Evolutionary conservation across 2,888 invertebrate genomes (phyloP), one percentile per base, ranked within the genome.

Genomic region (Fissipunctia ypsillon): DNA sequence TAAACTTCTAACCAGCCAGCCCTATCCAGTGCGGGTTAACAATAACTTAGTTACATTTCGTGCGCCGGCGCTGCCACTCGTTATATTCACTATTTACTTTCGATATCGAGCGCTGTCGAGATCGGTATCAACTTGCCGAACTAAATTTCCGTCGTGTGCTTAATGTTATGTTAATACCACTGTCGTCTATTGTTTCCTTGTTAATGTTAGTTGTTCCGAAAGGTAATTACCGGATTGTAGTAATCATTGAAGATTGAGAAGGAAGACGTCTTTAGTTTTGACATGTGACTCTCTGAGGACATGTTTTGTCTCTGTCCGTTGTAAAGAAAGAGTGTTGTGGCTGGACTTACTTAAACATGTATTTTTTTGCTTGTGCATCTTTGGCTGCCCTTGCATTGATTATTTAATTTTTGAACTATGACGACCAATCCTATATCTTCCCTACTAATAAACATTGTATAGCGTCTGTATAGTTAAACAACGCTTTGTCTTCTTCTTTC

Each of bases 61-160:
- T 84, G 84, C 83, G 60, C 45, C 73, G 28, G 63, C 67, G 57
- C 69, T 73, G 66, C 60, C 77, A 80, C 78, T 81, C 76, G 78
- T 68, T 76, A 78, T 81, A 83, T 78, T 76, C 76, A 76, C 83
- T 80, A 83, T 83, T 83, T 66, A 81, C 81, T 81, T 86, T 85
- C 84, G 77, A 81, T 84, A 85, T 78, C 85, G 77, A 82, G 48
- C 52, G 78, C 71, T 80, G 74, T 79, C 84, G 69, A 85, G 81
- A 83, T 85, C 25, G 48, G 50, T 83, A 85, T 83, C 84, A 71
- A 77, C 68, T 65, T 56, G 65, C 57, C 72, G 57, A 69, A 77
- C 75, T 31, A 69, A 65, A 78, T 79, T 85, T 87, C 82, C 84
- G 84, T 80, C 87, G 68, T 84, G 61, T 61, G 60, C 71, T 69